A percentile compares a stretch with the other conserved stretches of the same genome.
Evolutionary conservation across 2,113 vertebrate species (phyloP).

Genomic region (Pionites leucogaster): DNA sequence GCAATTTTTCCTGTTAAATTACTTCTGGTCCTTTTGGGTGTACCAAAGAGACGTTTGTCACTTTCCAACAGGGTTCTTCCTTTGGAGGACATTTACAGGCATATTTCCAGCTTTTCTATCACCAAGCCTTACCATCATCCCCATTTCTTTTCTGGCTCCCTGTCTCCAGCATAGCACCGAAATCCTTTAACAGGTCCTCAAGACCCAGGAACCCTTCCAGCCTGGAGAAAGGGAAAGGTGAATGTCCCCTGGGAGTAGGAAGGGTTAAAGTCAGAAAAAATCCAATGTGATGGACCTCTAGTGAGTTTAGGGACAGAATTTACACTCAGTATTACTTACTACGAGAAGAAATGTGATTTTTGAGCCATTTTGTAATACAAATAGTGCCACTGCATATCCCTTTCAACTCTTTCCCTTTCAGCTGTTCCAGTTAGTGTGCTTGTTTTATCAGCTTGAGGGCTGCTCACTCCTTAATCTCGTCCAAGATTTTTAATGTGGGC

Average conservation of each 20-base stretch:
- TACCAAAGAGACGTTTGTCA: not conserved
- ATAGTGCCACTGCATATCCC: not conserved
- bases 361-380: not conserved
- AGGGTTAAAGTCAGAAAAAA: not conserved
- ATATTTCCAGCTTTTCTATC: not conserved
- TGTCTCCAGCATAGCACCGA: not conserved
- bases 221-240: not conserved
- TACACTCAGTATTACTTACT: not conserved
- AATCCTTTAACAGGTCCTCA: not conserved
- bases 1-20: not conserved
- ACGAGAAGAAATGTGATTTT: not conserved
- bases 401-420: not conserved
- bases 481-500: not conserved
- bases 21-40: not conserved
- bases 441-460: not conserved
- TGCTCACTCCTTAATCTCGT: not conserved
- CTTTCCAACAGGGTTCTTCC: not conserved
- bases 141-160: not conserved
- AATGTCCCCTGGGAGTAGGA: not conserved
- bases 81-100: not conserved
- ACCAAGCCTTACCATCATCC: rapidly evolving
- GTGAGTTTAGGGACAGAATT: not conserved
- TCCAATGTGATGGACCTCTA: not conserved
- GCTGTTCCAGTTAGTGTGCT: not conserved
- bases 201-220: not conserved